These are phyloP conservation scores for Pterocles gutturalis DNA, from an alignment of 2,113 vertebrate species.

Conservation along the genomic window DNA sequence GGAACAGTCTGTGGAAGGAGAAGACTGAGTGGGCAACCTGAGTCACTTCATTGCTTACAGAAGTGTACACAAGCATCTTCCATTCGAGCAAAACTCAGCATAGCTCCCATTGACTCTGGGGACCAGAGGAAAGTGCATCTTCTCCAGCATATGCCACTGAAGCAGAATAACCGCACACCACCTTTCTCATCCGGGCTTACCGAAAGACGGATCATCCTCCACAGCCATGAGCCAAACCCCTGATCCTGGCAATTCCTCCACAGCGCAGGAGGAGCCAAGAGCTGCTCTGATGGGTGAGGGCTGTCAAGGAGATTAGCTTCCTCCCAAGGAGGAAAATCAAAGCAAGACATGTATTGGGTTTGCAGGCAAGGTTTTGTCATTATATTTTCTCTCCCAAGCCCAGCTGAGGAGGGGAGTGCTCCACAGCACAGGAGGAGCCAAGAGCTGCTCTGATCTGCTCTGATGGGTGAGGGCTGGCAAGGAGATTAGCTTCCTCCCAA, in stretches of 20 bases:
- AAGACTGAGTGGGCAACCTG: conserved; percentile 64
- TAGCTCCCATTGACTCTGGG: not conserved
- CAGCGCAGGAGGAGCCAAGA: not conserved
- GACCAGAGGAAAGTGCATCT: conserved; percentile 12
- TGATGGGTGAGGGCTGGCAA: not conserved
- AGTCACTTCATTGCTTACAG: conserved; percentile 64
- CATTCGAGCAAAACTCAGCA: conserved; percentile 24
- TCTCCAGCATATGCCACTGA: not conserved
- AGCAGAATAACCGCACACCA: not conserved
- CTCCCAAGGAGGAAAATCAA: not conserved
- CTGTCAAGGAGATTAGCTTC: not conserved
- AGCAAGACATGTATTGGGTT: not conserved
- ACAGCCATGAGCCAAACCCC: not conserved
- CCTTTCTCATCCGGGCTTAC: not conserved
- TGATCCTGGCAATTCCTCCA: conserved; percentile 1
- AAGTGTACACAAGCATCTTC: conserved; percentile 41
- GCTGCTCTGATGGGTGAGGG: not conserved
- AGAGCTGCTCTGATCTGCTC: conserved; percentile 3
- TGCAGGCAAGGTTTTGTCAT: no score
- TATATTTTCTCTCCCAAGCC: no score
- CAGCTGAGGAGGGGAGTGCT: no score
- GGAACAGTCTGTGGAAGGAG: conserved; percentile 48
- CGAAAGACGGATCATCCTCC: not conserved
- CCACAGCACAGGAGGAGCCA: no score
- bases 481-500: not conserved